Conservation (phyloP, 2,888 invertebrate species). For the Andrena flavipes region DNA sequence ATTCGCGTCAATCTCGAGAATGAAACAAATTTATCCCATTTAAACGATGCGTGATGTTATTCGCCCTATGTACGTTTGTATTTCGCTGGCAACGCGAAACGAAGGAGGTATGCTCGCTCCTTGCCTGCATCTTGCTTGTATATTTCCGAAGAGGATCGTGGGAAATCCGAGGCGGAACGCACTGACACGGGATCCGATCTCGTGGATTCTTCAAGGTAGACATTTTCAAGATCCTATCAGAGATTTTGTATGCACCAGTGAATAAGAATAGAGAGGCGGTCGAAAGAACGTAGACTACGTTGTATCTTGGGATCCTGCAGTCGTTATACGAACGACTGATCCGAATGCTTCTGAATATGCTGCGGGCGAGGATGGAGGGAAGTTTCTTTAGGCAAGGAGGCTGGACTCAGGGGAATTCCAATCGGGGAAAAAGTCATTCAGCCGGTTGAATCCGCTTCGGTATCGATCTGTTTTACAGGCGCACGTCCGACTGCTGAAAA, state of each 20-base stretch:
- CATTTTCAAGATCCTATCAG: slow-evolving; percentile 34
- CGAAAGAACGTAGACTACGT: background rate
- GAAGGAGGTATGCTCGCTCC: background rate
- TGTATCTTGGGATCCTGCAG: slow-evolving; percentile 8
- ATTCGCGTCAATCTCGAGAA: background rate
- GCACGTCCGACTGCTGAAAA: background rate
- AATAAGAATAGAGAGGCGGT: slow-evolving; percentile 20
- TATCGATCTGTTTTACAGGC: background rate
- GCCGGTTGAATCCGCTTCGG: too few species aligned
- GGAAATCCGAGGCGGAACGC: slow-evolving; percentile 5
- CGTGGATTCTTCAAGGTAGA: slow-evolving; percentile 10
- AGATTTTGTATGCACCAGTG: slow-evolving; percentile 19
- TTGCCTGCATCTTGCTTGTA: background rate
- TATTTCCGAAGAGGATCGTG: background rate
- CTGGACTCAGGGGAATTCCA: background rate
- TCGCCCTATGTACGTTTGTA: background rate
- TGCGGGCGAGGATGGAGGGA: too few species aligned
- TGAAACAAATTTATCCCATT: too few species aligned
- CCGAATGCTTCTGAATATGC: slow-evolving; percentile 6
- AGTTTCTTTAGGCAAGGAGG: background rate
- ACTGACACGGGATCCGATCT: background rate
- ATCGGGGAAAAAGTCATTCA: background rate
- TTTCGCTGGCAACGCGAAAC: background rate
- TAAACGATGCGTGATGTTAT: background rate
- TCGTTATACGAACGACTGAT: slow-evolving; percentile 8